phyloP scores from a whole-genome alignment of 2,888 invertebrate species.

The Andrena fulva region DNA sequence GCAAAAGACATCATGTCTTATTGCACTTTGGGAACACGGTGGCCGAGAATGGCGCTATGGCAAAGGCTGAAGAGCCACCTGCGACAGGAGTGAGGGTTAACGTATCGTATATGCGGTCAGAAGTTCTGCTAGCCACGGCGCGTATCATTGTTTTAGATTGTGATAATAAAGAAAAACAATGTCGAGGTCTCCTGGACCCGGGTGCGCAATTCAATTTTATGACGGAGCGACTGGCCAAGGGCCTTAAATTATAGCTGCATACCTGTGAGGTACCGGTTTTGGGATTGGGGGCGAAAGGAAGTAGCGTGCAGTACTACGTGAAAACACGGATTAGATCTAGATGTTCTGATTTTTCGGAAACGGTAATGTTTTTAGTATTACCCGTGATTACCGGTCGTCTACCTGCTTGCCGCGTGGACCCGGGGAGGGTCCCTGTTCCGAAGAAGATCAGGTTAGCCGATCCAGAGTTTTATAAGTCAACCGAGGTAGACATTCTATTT shows the following conservation, averaged over 20 bases:
- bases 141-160: background rate
- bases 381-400: background rate
- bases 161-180: background rate
- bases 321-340: background rate
- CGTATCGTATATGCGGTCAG: background rate
- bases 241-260: background rate
- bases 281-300: background rate
- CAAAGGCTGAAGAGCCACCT: background rate
- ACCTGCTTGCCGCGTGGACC: background rate
- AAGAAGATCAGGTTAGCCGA: slow-evolving; percentile 8
- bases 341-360: background rate
- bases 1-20: background rate
- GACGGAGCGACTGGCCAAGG: background rate
- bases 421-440: background rate
- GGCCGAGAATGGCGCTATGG: background rate
- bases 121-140: background rate
- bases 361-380: background rate
- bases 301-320: background rate
- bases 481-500: background rate
- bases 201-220: background rate
- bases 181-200: background rate
- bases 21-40: background rate
- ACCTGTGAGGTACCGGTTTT: background rate
- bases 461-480: slow-evolving; percentile 2
- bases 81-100: background rate